Base-by-base conservation (phyloP, 30 jellyfish, hydroid and myxozoan genomes). In the Morbakka virulenta region DNA sequence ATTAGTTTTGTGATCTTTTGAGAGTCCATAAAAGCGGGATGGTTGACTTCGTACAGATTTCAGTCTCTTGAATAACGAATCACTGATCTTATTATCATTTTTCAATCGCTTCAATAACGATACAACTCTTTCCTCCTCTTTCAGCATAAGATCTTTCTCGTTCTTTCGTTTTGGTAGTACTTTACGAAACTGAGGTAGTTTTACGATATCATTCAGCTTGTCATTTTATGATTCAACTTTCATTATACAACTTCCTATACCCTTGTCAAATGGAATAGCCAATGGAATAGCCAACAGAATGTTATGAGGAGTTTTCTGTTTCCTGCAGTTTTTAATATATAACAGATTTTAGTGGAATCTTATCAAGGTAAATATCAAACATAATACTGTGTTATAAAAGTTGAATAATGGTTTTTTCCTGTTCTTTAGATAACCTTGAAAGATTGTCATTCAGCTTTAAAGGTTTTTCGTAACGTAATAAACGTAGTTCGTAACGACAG, bases 241-340 rank as follows among this genome's bases (percentile, higher is more conserved):
- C 83, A 72, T 72, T 49, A 41, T 28, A 49, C 83, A 72, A 35
- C 47, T 72, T 36, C 83, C 83, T 6, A 72, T 49, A 31, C 76
- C 81, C 27, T 72, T 72, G 32, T 72, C 83, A 72, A 72, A 72
- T 27, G 76, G 83, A 35, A 72, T 50, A n/a, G 83, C 83, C 76
- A 72, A 20, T 32, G 28, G 26, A 50, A 36, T 72, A 3, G 83
- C 50, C 27, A 49, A 25, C 26, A 22, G 52, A 20, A 72, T 72
- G 76, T 72, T 72, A 26, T 76, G 26, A 35, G 22, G 24, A 32
- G 77, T 36, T 72, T 72, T 72, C 76, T 41, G 83, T 76, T 72
- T 72, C 17, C 50, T 50, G 25, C 83, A 72, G 2, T 36, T 72
- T 51, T 50, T 72, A 35, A 72, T 72, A 51, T 72, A 72, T 14